Evolutionary conservation across 2,888 invertebrate genomes (phyloP).

Genomic region (Pharmacophagus antenor): DNA sequence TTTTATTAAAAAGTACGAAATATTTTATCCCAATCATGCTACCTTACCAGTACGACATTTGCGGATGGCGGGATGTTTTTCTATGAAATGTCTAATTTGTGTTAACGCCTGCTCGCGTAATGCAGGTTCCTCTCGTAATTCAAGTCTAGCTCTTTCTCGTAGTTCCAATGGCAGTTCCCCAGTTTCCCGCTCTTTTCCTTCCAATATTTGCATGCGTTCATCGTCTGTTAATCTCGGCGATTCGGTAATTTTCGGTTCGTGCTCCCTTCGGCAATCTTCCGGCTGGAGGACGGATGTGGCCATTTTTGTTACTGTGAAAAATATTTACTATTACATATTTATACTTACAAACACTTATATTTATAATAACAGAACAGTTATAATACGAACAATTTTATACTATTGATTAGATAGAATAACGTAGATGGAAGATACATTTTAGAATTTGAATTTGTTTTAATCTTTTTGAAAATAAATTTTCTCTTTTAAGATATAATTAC

Average conservation of each 20-base stretch:
- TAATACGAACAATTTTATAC: too few species aligned
- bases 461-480: too few species aligned
- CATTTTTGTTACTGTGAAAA: conserved; percentile 48
- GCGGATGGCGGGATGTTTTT: conserved; percentile 90
- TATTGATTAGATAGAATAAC: too few species aligned
- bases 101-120: conserved; percentile 86
- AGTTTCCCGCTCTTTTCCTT: conserved; percentile 64
- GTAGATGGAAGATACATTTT: too few species aligned
- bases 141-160: conserved; percentile 84
- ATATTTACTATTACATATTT: neutral
- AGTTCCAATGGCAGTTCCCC: conserved; percentile 79
- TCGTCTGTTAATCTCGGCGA: conserved; percentile 62
- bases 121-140: conserved; percentile 89
- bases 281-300: conserved; percentile 74
- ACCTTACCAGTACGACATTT: conserved; percentile 87
- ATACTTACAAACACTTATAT: too few species aligned
- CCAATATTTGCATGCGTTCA: conserved; percentile 55
- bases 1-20: too few species aligned
- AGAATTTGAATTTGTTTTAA: too few species aligned
- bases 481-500: too few species aligned
- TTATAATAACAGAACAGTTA: neutral
- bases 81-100: conserved; percentile 91
- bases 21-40: too few species aligned
- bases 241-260: conserved; percentile 57
- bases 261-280: conserved; percentile 62